Evolutionary conservation across 30 jellyfish, hydroid and myxozoan species (phyloP).

Genomic region (Mastigias papua): DNA sequence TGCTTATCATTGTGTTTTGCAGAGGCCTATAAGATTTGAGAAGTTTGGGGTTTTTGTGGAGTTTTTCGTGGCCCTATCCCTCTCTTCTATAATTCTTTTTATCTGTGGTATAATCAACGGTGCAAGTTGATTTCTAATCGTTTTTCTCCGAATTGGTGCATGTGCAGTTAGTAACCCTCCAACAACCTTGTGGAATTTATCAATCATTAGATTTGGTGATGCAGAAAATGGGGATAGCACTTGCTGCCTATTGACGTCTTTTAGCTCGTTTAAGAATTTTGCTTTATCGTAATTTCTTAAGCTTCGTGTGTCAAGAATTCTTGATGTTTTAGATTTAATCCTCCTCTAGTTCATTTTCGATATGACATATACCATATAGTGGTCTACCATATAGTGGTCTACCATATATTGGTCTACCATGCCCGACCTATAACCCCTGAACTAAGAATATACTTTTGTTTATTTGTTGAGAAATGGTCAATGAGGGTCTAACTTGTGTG

Average conservation of each 20-base stretch:
- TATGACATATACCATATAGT: too few relatives aligned
- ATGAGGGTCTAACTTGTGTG: slow-evolving; percentile 2
- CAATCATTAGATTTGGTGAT: not conserved
- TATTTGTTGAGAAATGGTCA: slow-evolving; percentile 30
- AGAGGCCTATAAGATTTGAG: too few relatives aligned
- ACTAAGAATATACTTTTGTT: too few relatives aligned
- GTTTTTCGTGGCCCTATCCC: slow-evolving; percentile 37
- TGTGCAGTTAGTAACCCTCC: not conserved
- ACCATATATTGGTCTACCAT: too few relatives aligned
- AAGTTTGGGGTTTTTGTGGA: not conserved
- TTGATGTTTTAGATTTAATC: too few relatives aligned
- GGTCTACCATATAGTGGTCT: too few relatives aligned
- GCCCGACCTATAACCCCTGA: too few relatives aligned
- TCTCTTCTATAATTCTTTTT: slow-evolving; percentile 28
- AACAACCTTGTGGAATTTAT: not conserved
- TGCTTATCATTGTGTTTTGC: too few relatives aligned
- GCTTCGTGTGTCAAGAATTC: too few relatives aligned
- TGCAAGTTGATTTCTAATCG: not conserved
- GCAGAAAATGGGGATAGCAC: not conserved
- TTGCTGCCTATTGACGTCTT: not conserved
- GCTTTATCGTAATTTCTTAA: too few relatives aligned
- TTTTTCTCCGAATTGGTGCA: not conserved
- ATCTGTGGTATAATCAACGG: slow-evolving; percentile 5
- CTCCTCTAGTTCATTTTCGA: too few relatives aligned
- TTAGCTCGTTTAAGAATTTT: too few relatives aligned